Percentiles rank a stretch among this genome's conserved stretches.
Evolutionary conservation across 2,113 vertebrate species (phyloP).

Genomic region (Leucoraja erinaceus): DNA sequence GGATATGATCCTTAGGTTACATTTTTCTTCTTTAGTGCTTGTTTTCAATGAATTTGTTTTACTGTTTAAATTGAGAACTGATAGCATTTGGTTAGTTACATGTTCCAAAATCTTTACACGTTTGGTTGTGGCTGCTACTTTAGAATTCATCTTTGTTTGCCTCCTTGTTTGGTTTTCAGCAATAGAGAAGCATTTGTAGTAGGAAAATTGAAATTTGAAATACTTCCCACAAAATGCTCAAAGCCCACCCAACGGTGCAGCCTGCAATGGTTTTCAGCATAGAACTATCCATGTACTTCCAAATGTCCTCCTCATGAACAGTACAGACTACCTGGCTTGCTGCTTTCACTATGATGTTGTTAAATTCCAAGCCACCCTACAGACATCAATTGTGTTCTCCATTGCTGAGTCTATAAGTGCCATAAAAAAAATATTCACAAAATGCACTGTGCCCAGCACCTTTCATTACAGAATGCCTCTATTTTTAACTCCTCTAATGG

Average conservation of each 20-base stretch:
- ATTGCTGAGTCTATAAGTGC: not conserved
- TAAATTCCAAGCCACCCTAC: not conserved
- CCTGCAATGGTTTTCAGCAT: not conserved
- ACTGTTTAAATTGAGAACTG: conserved; percentile 11
- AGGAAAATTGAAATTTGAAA: not conserved
- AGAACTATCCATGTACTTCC: not conserved
- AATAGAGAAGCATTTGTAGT: not conserved
- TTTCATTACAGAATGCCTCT: not conserved
- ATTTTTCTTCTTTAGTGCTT: not conserved
- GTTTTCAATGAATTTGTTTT: not conserved
- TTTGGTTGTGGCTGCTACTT: not conserved
- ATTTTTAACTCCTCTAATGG: not conserved
- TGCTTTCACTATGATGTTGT: not conserved
- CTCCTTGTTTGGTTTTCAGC: not conserved
- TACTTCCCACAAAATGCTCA: not conserved
- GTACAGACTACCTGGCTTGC: not conserved
- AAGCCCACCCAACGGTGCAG: not conserved
- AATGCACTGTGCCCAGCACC: not conserved
- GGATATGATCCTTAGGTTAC: not conserved
- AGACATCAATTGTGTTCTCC: not conserved
- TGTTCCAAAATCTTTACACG: not conserved
- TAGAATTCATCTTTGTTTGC: not conserved
- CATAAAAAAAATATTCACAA: not conserved
- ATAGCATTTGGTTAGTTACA: not conserved
- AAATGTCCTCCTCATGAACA: not conserved